phyloP scores from a whole-genome alignment of 2,113 vertebrate genomes.

The Pantherophis guttatus region DNA sequence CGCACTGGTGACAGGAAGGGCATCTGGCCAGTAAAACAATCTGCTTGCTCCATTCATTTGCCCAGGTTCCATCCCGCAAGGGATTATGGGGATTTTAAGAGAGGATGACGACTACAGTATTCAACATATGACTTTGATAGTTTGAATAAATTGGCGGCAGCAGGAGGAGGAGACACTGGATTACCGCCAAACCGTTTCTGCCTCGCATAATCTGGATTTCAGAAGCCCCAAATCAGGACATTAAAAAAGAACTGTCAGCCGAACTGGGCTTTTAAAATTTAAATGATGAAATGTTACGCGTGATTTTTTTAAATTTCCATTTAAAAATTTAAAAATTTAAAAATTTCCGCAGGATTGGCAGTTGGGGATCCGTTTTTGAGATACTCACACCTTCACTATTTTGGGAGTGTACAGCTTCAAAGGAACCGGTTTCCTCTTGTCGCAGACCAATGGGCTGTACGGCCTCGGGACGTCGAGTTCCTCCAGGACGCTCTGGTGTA shows the following conservation, averaged over 20 bases:
- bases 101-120: no score
- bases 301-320: no score
- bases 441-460: constrained; percentile 75
- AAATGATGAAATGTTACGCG: no score
- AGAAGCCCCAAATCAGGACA: not conserved
- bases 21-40: no score
- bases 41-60: no score
- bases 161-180: no score
- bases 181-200: not conserved
- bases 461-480: constrained; percentile 59
- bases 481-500: constrained; percentile 68
- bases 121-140: not conserved
- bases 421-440: constrained; percentile 87
- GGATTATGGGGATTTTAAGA: no score
- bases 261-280: not conserved
- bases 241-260: not conserved
- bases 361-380: not conserved
- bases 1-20: no score
- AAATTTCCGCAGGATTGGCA: not conserved
- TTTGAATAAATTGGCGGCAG: not conserved
- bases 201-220: not conserved
- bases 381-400: constrained; percentile 91
- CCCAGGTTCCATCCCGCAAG: no score
- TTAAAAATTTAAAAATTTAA: no score
- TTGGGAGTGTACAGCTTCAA: constrained; percentile 88